Evolutionary conservation across 2,888 invertebrate species (phyloP).

Genomic region (Eupithecia inturbata): DNA sequence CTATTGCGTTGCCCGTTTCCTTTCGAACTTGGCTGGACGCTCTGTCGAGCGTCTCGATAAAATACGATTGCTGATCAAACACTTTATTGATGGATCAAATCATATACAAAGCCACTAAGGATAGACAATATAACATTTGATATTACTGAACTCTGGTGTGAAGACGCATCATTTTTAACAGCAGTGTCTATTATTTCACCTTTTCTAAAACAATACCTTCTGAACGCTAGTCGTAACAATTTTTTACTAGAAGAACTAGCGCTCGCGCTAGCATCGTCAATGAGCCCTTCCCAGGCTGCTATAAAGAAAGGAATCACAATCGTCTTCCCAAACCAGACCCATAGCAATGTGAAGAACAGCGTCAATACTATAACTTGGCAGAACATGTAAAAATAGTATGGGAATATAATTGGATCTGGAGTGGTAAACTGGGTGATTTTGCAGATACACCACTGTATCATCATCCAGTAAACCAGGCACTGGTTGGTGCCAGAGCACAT

Average conservation of each 20-base stretch:
- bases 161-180: slow-evolving; percentile 43
- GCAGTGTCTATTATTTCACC: slow-evolving; percentile 69
- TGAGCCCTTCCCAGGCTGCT: slow-evolving; percentile 53
- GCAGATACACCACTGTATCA: slow-evolving; percentile 73
- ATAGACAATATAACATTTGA: neutral
- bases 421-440: slow-evolving; percentile 67
- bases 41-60: no score
- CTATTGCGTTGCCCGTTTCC: no score
- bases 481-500: slow-evolving; percentile 70
- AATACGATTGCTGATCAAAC: neutral
- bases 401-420: slow-evolving; percentile 70
- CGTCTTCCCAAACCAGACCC: slow-evolving; percentile 61
- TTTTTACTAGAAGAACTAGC: slow-evolving; percentile 23
- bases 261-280: slow-evolving; percentile 12
- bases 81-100: slow-evolving; percentile 9
- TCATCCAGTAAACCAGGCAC: slow-evolving; percentile 71
- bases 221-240: slow-evolving; percentile 55
- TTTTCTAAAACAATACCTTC: slow-evolving; percentile 74
- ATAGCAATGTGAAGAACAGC: slow-evolving; percentile 56
- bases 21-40: no score
- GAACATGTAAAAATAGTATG: slow-evolving; percentile 74
- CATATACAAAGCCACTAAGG: neutral
- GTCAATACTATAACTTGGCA: slow-evolving; percentile 70
- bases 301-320: slow-evolving; percentile 62
- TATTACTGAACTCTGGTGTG: neutral